Evolutionary conservation across 2,888 invertebrate genomes (phyloP).

Genomic region (Pheosia gnoma): DNA sequence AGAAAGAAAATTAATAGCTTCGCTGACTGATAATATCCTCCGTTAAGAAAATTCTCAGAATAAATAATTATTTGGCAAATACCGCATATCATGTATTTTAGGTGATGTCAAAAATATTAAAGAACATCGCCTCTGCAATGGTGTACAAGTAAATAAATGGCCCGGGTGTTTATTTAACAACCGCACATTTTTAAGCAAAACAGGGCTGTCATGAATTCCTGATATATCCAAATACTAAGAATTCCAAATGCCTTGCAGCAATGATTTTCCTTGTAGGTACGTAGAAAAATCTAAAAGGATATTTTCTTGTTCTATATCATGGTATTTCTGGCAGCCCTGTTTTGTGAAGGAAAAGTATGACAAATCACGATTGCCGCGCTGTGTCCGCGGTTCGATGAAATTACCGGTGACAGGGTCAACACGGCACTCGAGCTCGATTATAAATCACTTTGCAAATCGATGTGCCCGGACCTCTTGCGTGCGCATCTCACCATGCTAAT

Average conservation of each 20-base stretch:
- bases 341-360: slow-evolving; percentile 66
- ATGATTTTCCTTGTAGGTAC: not conserved
- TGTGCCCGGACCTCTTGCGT: slow-evolving; percentile 35
- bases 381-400: slow-evolving; percentile 46
- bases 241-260: not conserved
- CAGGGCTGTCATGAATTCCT: not conserved
- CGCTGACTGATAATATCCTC: slow-evolving; percentile 38
- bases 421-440: slow-evolving; percentile 45
- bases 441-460: slow-evolving; percentile 48
- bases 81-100: slow-evolving; percentile 9
- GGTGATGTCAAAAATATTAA: slow-evolving; percentile 18
- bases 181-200: not conserved
- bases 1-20: slow-evolving; percentile 29
- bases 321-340: slow-evolving; percentile 40
- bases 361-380: slow-evolving; percentile 60
- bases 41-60: slow-evolving; percentile 26
- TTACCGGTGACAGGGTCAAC: slow-evolving; percentile 46
- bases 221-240: not conserved
- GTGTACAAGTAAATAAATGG: slow-evolving; percentile 6
- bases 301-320: not conserved
- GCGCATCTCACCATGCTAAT: slow-evolving; percentile 6
- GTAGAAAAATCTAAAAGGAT: slow-evolving; percentile 17
- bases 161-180: not conserved
- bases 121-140: slow-evolving; percentile 16
- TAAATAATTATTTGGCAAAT: slow-evolving; percentile 14